phyloP scores from a whole-genome alignment of 2,888 invertebrate genomes.

The Drosophila mimica region DNA sequence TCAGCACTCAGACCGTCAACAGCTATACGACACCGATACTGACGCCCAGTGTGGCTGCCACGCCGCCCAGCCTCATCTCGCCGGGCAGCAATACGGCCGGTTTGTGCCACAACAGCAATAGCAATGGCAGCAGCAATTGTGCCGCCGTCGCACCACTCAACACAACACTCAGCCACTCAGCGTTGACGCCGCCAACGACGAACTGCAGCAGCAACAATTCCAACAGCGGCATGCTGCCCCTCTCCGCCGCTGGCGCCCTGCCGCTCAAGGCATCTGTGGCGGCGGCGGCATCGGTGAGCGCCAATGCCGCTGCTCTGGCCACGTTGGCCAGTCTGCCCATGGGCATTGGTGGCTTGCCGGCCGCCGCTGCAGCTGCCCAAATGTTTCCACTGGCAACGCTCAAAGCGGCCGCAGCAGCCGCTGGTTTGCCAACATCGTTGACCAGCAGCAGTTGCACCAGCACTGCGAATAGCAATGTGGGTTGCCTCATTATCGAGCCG shows the following conservation, averaged over 20 bases:
- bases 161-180: slow-evolving; percentile 47
- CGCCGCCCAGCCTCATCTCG: slow-evolving; percentile 64
- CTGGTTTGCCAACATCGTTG: slow-evolving; percentile 69
- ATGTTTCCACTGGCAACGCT: slow-evolving; percentile 76
- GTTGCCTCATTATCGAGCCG: slow-evolving; percentile 81
- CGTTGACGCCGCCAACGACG: slow-evolving; percentile 55
- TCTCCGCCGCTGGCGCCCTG: slow-evolving; percentile 66
- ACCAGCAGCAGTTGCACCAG: slow-evolving; percentile 70
- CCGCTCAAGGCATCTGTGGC: slow-evolving; percentile 45
- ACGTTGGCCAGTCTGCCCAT: slow-evolving; percentile 59
- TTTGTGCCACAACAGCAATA: slow-evolving; percentile 57
- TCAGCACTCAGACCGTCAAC: slow-evolving; percentile 61
- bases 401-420: slow-evolving; percentile 66
- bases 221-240: slow-evolving; percentile 64
- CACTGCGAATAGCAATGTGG: slow-evolving; percentile 71
- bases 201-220: slow-evolving; percentile 48
- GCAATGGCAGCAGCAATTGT: slow-evolving; percentile 66
- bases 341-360: slow-evolving; percentile 52
- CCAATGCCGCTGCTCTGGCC: slow-evolving; percentile 56
- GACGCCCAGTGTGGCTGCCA: slow-evolving; percentile 57
- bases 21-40: slow-evolving; percentile 58
- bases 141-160: slow-evolving; percentile 63
- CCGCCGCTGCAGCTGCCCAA: slow-evolving; percentile 63
- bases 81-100: slow-evolving; percentile 49
- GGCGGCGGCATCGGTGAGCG: slow-evolving; percentile 41